These are phyloP conservation scores for Rotaria macrura DNA, from an alignment of 2,888 invertebrate genomes.

Conservation along the genomic window DNA sequence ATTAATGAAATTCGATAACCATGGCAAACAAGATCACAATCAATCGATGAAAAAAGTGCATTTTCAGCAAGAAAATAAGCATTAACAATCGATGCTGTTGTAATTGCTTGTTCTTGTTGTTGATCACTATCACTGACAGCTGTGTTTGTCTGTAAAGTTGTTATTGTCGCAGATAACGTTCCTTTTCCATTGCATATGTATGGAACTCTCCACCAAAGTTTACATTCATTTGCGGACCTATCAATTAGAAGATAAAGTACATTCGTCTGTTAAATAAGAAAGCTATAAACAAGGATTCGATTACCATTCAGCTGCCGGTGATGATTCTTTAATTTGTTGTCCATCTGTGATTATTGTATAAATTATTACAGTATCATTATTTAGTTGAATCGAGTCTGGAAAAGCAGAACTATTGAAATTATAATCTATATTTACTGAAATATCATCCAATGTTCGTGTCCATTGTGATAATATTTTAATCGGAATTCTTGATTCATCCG, in stretches of 20 bases:
- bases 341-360: neutral
- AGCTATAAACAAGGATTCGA: neutral
- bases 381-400: neutral
- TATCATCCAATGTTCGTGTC: neutral
- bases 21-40: neutral
- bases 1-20: neutral
- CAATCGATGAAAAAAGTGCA: neutral
- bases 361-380: neutral
- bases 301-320: neutral
- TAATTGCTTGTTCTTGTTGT: neutral
- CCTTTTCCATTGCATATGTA: neutral
- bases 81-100: neutral
- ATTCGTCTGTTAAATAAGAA: neutral
- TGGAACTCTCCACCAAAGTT: neutral
- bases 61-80: neutral
- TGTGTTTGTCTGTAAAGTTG: neutral
- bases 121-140: neutral
- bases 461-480: slow-evolving; percentile 1
- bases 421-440: neutral
- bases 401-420: neutral
- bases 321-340: slow-evolving; percentile 1
- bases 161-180: neutral
- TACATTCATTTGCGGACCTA: neutral
- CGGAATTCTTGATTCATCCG: neutral
- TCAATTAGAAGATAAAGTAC: neutral